Percentiles rank a stretch among this genome's conserved stretches.
phyloP scores from a whole-genome alignment of 2,797 vertebrate genomes.

The Mus minutoides region DNA sequence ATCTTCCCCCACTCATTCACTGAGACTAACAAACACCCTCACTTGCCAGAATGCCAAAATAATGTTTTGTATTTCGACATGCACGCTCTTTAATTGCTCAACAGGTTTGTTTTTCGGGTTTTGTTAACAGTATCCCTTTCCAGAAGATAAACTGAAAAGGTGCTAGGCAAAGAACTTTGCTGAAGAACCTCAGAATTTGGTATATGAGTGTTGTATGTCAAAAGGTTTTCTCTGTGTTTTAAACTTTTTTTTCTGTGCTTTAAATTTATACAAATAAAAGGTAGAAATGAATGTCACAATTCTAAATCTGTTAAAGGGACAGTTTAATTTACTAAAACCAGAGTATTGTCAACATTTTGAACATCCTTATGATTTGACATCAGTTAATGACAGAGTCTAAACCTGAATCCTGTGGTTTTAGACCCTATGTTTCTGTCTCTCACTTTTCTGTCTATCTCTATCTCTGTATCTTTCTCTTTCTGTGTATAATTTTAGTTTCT shows the following conservation, averaged over 20 bases:
- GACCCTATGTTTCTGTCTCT: not conserved
- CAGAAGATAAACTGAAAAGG: not conserved
- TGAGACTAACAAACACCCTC: not conserved
- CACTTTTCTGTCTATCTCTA: not conserved
- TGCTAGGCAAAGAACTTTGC: not conserved
- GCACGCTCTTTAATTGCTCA: not conserved
- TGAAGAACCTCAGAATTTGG: not conserved
- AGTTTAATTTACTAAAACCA: not conserved
- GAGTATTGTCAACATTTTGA: not conserved
- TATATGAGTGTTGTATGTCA: not conserved
- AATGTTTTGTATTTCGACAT: not conserved
- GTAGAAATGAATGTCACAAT: not conserved
- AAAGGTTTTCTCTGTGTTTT: not conserved
- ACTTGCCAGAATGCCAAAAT: not conserved
- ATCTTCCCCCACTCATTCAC: not conserved
- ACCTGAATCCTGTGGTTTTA: not conserved
- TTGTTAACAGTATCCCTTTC: not conserved
- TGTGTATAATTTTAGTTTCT: not conserved
- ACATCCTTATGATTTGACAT: not conserved
- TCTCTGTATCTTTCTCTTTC: not conserved
- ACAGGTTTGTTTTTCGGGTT: not conserved
- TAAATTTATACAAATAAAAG: not conserved
- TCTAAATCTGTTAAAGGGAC: not conserved
- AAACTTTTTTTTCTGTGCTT: not conserved
- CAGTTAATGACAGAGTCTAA: not conserved